A percentile compares a stretch with the other conserved stretches of the same genome.
Evolutionary conservation across 2,888 invertebrate species (phyloP).

Genomic region (Meghimatium bilineatum): DNA sequence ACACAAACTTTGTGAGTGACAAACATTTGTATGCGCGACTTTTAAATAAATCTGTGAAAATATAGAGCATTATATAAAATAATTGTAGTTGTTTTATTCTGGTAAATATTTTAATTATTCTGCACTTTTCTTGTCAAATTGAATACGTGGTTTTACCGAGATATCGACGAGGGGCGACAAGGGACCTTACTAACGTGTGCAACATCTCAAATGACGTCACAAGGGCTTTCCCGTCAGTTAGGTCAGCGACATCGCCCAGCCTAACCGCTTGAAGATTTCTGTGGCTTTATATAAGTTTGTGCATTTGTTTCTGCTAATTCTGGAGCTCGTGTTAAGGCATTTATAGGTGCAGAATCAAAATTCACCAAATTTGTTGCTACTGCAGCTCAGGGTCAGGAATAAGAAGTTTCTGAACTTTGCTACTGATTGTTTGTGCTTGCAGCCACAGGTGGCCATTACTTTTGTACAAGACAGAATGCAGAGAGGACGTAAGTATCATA

Average conservation of each 20-base stretch:
- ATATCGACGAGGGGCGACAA: conserved; percentile 23
- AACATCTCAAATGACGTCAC: conserved; percentile 42
- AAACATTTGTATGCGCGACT: background rate
- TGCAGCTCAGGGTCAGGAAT: conserved; percentile 29
- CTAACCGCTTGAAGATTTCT: conserved; percentile 19
- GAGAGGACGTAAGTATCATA: conserved; percentile 44
- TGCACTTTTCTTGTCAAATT: background rate
- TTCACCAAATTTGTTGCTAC: background rate
- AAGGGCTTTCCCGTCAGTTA: conserved; percentile 45
- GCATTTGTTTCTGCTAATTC: conserved; percentile 21
- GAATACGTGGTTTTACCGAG: background rate
- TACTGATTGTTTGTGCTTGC: conserved; percentile 28
- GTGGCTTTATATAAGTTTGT: background rate
- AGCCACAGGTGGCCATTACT: conserved; percentile 47
- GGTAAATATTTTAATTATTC: background rate
- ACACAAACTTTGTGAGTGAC: conserved; percentile 1
- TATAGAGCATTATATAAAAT: background rate
- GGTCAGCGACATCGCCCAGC: conserved; percentile 43
- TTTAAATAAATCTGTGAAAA: background rate
- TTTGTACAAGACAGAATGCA: conserved; percentile 41
- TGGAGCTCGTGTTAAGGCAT: background rate
- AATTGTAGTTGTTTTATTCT: background rate
- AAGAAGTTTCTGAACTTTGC: conserved; percentile 28
- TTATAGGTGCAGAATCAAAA: conserved; percentile 4
- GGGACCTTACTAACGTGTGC: conserved; percentile 35